Base-by-base conservation (phyloP, 2,797 vertebrate genomes). In the Lagorchestes hirsutus region DNA sequence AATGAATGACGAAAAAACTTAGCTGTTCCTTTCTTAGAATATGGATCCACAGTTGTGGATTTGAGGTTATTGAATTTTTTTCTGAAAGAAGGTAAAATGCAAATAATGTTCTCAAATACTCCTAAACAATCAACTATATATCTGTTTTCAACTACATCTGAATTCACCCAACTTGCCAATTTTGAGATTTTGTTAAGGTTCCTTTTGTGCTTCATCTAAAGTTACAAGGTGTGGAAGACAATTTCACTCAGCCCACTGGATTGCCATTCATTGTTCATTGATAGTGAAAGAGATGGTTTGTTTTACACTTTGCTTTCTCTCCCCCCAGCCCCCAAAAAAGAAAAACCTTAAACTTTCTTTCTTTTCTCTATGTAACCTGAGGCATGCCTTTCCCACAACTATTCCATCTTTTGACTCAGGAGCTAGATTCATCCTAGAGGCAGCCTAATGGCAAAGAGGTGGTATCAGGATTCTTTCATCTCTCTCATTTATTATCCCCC, bases 141-240 rank as follows among this genome's bases (percentile, higher is more conserved):
- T 74, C 16, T 18, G 1, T n/a, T 67, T 67, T n/a, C 59, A 67
- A 74, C 34, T 74, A 74, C 18, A 18, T n/a, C 58, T n/a, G 62
- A 3, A 24, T 94, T 93, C 90, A 92, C 52, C 95, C 34, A 95
- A 4, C 27, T 96, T 94, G 55, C n/a, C 40, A 92, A 94, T 57
- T 56, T 93, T 67, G 34, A 12, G 54, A 27, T 91, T 57, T 82
- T 94, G 82, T 31, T 59, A 74, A 74, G 34, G 14, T 5, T 74
- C 16, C 34, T 67, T 67, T 67, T 67, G 62, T 18, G 14, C 14
- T 67, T 67, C 12, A 67, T 34, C 13, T 18, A 11, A 67, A n/a
- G 34, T 67, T 34, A 74, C 62, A 74, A 74, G 14, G 62, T 74
- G 14, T 18, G 34, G 34, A 74, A 74, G 34, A 74, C 34, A 74